These are phyloP conservation scores for Pluvianellus socialis DNA, from an alignment of 2,113 vertebrate species.

Conservation along the genomic window DNA sequence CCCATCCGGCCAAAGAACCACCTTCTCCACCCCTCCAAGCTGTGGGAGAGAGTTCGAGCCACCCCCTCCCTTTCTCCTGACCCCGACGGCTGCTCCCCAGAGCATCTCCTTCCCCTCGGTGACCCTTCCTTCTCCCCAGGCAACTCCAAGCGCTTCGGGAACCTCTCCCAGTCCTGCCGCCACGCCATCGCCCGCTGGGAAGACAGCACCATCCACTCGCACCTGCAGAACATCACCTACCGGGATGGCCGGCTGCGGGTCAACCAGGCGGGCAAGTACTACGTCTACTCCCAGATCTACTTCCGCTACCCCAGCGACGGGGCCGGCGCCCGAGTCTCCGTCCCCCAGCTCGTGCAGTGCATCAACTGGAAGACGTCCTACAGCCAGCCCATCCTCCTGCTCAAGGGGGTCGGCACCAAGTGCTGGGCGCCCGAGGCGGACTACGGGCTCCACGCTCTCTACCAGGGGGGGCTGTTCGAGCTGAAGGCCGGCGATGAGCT, in stretches of 20 bases:
- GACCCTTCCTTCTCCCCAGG: neutral
- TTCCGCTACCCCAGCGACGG: slow-evolving; percentile 76
- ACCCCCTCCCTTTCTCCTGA: accelerated
- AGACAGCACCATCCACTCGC: slow-evolving; percentile 78
- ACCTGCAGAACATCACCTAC: slow-evolving; percentile 87
- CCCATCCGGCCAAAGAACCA: neutral
- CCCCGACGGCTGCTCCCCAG: accelerated
- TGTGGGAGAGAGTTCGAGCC: neutral
- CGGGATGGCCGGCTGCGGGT: slow-evolving; percentile 80
- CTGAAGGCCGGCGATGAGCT: slow-evolving; percentile 83
- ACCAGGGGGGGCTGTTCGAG: slow-evolving; percentile 88
- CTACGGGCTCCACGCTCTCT: slow-evolving; percentile 86
- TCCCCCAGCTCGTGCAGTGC: slow-evolving; percentile 86
- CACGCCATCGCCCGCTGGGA: slow-evolving; percentile 82
- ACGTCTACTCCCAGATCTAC: slow-evolving; percentile 87
- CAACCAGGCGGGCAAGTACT: slow-evolving; percentile 86
- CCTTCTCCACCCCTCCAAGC: neutral
- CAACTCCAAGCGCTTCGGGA: neutral
- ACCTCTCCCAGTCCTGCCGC: slow-evolving; percentile 86
- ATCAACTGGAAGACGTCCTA: slow-evolving; percentile 86
- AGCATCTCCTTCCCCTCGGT: accelerated
- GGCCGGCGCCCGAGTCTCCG: slow-evolving; percentile 61
- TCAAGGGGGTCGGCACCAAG: slow-evolving; percentile 89
- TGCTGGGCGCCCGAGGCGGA: slow-evolving; percentile 85
- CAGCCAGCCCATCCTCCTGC: slow-evolving; percentile 82